A percentile compares a stretch with the other conserved stretches of the same genome.
phyloP scores from a whole-genome alignment of 2,888 invertebrate species.

The Muschampia plurimacula region DNA sequence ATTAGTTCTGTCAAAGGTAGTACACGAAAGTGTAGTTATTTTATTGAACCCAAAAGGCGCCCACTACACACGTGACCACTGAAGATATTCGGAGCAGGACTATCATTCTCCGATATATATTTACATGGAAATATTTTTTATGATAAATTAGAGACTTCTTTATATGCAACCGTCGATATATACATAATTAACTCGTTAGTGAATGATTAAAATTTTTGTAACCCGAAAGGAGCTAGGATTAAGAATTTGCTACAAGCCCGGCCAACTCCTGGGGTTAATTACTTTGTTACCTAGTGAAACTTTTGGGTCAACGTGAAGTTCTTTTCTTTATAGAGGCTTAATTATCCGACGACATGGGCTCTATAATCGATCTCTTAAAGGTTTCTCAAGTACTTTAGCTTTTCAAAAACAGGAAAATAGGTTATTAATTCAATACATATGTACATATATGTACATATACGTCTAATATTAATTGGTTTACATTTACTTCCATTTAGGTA shows the following conservation, averaged over 20 bases:
- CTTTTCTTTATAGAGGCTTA: slow-evolving; percentile 70
- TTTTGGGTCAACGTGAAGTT: slow-evolving; percentile 77
- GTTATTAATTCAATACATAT: too few species aligned
- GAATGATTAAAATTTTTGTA: slow-evolving; percentile 33
- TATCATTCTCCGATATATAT: too few species aligned
- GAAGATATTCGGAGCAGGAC: too few species aligned
- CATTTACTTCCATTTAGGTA: too few species aligned
- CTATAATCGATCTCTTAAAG: slow-evolving; percentile 31
- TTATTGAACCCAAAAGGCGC: too few species aligned
- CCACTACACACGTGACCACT: too few species aligned
- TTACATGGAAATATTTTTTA: too few species aligned
- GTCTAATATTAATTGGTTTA: neutral
- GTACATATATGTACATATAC: too few species aligned
- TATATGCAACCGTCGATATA: too few species aligned
- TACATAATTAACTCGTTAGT: slow-evolving; percentile 35
- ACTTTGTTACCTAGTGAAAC: slow-evolving; percentile 82
- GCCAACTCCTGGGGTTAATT: slow-evolving; percentile 77
- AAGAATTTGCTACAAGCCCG: slow-evolving; percentile 76
- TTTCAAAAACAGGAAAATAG: neutral
- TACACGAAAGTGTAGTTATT: too few species aligned
- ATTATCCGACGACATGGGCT: slow-evolving; percentile 45
- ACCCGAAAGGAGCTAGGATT: slow-evolving; percentile 60
- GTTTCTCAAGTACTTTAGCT: neutral
- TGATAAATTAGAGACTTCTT: too few species aligned
- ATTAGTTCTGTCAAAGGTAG: too few species aligned